phyloP scores from a whole-genome alignment of 37 sponge, comb jelly and placozoan species.

The Petrosia ficiformis region DNA sequence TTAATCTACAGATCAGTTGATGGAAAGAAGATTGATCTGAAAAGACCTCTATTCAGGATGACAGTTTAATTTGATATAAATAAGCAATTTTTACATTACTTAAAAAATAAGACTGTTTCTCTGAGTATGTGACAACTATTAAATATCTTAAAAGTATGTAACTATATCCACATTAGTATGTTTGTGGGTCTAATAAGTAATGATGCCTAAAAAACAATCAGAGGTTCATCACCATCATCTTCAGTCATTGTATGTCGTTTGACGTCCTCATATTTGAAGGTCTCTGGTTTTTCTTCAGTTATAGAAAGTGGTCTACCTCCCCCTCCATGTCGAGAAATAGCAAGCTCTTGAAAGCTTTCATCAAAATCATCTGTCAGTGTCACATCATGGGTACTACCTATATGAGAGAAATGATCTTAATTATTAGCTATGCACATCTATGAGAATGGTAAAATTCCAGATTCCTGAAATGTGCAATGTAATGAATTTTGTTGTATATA shows the following conservation, averaged over 20 bases:
- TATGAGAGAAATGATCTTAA: neutral
- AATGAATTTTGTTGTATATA: no score
- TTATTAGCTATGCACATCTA: neutral
- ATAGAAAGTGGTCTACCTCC: constrained; percentile 33
- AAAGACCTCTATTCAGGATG: neutral
- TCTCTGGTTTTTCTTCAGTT: constrained; percentile 16
- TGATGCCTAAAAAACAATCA: neutral
- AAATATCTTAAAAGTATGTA: no score
- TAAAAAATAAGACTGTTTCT: no score
- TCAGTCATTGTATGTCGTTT: constrained; percentile 10
- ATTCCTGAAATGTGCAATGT: no score
- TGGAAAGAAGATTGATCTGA: neutral
- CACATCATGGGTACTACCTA: constrained; percentile 70
- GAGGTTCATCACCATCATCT: neutral
- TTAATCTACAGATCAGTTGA: neutral
- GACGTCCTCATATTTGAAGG: constrained; percentile 33
- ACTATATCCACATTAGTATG: neutral
- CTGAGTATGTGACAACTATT: no score
- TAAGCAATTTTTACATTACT: neutral
- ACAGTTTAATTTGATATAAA: neutral
- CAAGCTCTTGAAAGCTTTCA: constrained; percentile 46
- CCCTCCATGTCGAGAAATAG: constrained; percentile 1
- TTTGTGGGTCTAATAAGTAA: no score
- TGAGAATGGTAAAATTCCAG: neutral
- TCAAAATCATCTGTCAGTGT: constrained; percentile 66